A percentile compares a stretch with the other conserved stretches of the same genome.
Evolutionary conservation across 2,113 vertebrate genomes (phyloP).

Genomic region (Notiomystis cincta): DNA sequence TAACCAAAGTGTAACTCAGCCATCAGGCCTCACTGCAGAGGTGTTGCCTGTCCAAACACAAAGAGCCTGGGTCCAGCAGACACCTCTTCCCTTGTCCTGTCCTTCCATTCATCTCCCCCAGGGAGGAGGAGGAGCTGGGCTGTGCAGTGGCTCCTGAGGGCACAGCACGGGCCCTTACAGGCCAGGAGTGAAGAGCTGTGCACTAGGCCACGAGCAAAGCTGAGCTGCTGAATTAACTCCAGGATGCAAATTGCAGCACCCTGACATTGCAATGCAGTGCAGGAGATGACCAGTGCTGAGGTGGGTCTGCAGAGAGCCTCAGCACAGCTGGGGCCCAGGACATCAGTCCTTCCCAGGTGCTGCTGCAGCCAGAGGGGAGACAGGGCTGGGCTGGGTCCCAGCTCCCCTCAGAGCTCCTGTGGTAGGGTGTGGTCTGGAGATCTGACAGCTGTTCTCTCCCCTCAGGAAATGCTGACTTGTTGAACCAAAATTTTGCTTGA

Average conservation of each 20-base stretch:
- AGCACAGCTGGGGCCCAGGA: neutral
- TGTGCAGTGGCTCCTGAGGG: neutral
- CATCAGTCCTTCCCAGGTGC: neutral
- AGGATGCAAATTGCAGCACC: neutral
- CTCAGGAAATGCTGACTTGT: neutral
- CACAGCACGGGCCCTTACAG: neutral
- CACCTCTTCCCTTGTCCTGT: neutral
- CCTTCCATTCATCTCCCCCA: neutral
- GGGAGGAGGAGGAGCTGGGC: neutral
- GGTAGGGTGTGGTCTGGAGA: neutral
- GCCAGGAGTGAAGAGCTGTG: accelerated
- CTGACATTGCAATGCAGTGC: too few species aligned
- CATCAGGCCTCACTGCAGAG: neutral
- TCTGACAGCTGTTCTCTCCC: neutral
- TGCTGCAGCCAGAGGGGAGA: neutral
- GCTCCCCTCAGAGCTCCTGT: neutral
- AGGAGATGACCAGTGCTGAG: neutral
- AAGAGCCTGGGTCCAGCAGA: neutral
- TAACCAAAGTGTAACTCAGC: neutral
- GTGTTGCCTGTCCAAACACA: accelerated
- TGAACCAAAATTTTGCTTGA: neutral
- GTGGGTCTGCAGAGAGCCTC: neutral
- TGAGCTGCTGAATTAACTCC: neutral
- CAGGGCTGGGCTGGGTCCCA: neutral
- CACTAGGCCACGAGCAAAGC: neutral